phyloP scores from a whole-genome alignment of 1,140 invertebrate genomes.

The Heliconius nattereri region DNA sequence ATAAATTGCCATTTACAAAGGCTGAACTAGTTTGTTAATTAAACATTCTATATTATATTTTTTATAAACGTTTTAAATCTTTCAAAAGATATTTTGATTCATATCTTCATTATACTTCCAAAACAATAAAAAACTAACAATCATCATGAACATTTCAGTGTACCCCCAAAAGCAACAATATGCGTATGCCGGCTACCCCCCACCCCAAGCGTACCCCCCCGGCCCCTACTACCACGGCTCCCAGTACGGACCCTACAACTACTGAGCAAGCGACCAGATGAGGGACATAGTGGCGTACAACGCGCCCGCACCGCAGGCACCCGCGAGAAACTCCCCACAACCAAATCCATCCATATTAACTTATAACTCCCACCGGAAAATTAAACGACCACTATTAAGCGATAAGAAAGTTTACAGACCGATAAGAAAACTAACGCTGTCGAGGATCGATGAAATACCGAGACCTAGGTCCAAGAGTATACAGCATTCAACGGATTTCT shows the following conservation, averaged over 20 bases:
- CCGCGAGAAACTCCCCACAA: slow-evolving; percentile 64
- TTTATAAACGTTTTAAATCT: too few relatives aligned
- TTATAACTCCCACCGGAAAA: slow-evolving; percentile 67
- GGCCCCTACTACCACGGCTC: slow-evolving; percentile 95
- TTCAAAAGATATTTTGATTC: neutral
- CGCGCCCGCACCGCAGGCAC: slow-evolving; percentile 71
- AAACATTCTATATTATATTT: too few relatives aligned
- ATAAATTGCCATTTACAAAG: neutral
- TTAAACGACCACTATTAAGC: slow-evolving; percentile 60
- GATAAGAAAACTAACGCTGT: slow-evolving; percentile 65
- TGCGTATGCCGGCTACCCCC: slow-evolving; percentile 90
- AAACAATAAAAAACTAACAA: neutral
- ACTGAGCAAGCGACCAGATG: slow-evolving; percentile 83
- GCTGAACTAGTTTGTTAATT: neutral
- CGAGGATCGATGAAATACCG: slow-evolving; percentile 73
- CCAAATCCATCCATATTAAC: slow-evolving; percentile 53
- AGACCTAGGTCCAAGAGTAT: slow-evolving; percentile 62
- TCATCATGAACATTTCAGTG: slow-evolving; percentile 81
- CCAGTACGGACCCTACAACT: slow-evolving; percentile 95
- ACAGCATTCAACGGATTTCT: slow-evolving; percentile 65
- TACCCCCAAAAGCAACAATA: slow-evolving; percentile 97
- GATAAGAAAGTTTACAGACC: slow-evolving; percentile 68
- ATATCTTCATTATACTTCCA: neutral
- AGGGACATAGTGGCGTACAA: slow-evolving; percentile 72
- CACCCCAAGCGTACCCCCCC: slow-evolving; percentile 90